Evolutionary conservation across 2,888 invertebrate species (phyloP), one percentile per base, ranked within the genome.

Genomic region (Gerris lacustris): DNA sequence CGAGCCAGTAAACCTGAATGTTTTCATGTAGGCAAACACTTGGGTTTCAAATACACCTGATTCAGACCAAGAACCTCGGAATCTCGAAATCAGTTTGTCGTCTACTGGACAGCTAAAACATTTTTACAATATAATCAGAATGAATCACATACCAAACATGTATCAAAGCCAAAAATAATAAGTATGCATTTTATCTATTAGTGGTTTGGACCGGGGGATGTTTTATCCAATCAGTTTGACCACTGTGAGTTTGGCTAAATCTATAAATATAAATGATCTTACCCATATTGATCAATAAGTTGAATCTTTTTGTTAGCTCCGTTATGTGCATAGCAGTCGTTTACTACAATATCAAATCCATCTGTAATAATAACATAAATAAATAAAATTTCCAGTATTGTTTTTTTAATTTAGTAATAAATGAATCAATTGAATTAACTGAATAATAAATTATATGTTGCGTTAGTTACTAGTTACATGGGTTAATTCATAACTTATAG

Each of bases 21-120:
- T 94, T 82, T 95, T 95, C 91, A 95, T 92, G 79, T 94, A 95
- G 7, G 95, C 94, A 80, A 90, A 95, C 67, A 95, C 92, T 80
- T 94, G 94, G 0, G 95, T 95, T 83, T 95, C 94, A 79, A 90
- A 94, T 69, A 93, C 87, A 44, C 93, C 93, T 9, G 90, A 86
- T 78, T 94, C 92, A 0, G 92, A 91, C 92, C 94, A 94, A n/a
- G 93, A 91, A 64, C 95, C 94, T 66, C 94, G 87, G 81, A 95
- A 95, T 75, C 93, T 86, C 69, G 94, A 94, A 78, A 95, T 95
- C 72, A 95, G 81, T 79, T 94, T 94, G 79, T 94, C 94, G 79
- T 95, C 94, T 18, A 94, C 93, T 0, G 95, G 95, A 78, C 95
- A 95, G 9, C 90, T 90, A 80, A 0, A 76, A 31, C 31, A 31